Percentiles rank a stretch among this genome's conserved stretches.
Conservation (phyloP, 1,140 invertebrate genomes). For the Drosophila sulfurigaster region DNA sequence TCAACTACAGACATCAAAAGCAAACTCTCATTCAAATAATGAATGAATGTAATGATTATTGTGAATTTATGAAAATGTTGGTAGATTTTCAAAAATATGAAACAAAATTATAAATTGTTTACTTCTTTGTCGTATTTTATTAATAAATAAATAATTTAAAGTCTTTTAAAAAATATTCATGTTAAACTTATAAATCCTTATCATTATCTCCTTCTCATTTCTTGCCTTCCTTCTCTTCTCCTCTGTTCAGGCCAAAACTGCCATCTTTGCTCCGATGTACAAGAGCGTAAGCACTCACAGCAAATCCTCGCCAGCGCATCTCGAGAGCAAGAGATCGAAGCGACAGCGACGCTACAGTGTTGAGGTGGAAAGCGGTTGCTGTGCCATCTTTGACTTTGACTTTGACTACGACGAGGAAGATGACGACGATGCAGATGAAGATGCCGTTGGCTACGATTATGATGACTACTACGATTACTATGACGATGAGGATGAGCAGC, state of each 20-base stretch:
- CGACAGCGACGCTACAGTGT: constrained; percentile 64
- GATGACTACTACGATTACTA: constrained; percentile 76
- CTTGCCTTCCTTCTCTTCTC: constrained; percentile 10
- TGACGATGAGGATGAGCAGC: constrained; percentile 64
- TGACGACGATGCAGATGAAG: constrained; percentile 68
- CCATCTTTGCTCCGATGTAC: constrained; percentile 73
- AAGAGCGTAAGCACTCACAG: constrained; percentile 71
- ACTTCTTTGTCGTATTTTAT: too few relatives aligned
- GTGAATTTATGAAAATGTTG: too few relatives aligned
- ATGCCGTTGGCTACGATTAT: constrained; percentile 67
- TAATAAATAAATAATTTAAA: too few relatives aligned
- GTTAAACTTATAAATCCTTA: neutral
- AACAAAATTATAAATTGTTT: neutral
- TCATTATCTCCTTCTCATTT: neutral
- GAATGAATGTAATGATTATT: too few relatives aligned
- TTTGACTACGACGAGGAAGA: constrained; percentile 74
- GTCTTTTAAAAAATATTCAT: too few relatives aligned
- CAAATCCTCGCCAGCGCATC: constrained; percentile 30
- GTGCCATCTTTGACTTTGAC: constrained; percentile 81
- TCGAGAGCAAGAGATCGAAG: constrained; percentile 57
- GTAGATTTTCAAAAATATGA: too few relatives aligned
- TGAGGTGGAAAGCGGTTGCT: constrained; percentile 69
- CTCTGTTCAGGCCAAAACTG: constrained; percentile 69
- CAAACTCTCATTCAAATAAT: too few relatives aligned
- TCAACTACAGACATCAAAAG: too few relatives aligned